Evolutionary conservation across 2,113 vertebrate genomes (phyloP).

Genomic region (Alaudala cheleensis): DNA sequence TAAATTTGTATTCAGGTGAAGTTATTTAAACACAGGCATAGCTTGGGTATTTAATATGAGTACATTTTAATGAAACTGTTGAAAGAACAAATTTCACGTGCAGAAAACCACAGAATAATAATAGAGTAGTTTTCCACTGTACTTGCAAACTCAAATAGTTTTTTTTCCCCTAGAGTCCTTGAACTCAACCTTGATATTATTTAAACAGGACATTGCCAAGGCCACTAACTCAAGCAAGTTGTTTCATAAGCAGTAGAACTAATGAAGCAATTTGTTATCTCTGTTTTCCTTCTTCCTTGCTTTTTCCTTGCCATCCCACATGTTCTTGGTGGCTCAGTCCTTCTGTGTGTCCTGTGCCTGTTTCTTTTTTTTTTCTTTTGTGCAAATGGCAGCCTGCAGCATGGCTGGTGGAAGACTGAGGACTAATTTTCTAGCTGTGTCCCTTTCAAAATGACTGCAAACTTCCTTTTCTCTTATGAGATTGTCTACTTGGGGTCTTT

Average conservation of each 20-base stretch:
- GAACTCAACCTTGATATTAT: slow-evolving; percentile 37
- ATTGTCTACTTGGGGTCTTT: neutral
- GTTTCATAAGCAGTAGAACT: neutral
- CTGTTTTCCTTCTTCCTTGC: neutral
- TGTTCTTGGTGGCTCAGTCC: neutral
- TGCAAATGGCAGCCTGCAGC: neutral
- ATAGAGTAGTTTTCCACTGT: slow-evolving; percentile 43
- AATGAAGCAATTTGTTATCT: neutral
- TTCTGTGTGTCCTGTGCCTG: accelerated
- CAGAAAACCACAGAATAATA: slow-evolving; percentile 48
- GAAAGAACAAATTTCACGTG: slow-evolving; percentile 44
- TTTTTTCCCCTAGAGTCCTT: neutral
- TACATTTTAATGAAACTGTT: slow-evolving; percentile 41
- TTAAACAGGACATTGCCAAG: slow-evolving; percentile 44
- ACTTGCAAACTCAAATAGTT: slow-evolving; percentile 36
- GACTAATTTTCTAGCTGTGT: neutral
- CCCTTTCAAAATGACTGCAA: neutral
- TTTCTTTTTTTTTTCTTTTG: neutral
- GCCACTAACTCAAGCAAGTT: neutral
- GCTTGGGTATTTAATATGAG: slow-evolving; percentile 18
- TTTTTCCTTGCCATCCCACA: neutral
- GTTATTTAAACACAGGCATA: slow-evolving; percentile 1
- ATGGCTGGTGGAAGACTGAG: neutral
- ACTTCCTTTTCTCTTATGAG: neutral
- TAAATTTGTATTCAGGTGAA: slow-evolving; percentile 29